Base-by-base conservation (phyloP, 2,797 vertebrate species). In the Antennarius maculatus region DNA sequence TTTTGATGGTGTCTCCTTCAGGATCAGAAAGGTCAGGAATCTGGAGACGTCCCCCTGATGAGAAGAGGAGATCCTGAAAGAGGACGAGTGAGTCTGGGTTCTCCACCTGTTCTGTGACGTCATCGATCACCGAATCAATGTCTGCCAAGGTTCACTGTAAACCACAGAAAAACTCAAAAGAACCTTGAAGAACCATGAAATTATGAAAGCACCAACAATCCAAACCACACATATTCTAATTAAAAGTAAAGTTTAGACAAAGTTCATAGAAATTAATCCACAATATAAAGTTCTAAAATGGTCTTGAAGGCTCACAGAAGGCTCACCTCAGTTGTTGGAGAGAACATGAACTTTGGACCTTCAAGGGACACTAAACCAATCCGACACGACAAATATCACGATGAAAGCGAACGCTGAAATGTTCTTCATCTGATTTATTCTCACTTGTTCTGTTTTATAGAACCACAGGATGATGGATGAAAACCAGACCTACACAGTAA, bases 401-500 rank as follows among this genome's bases (percentile, higher is more conserved):
- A 39, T 28, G 50, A 52, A 2, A n/a, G 4, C 8, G 48, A 23
- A 50, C 12, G 7, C 16, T n/a, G 16, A 52, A 16, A 5, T 12
- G 1, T 37, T 65, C 13, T 27, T 0, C 9, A 3, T 14, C 14
- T 43, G 4, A 43, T 15, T 43, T 6, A 3, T 15, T 43, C 13
- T 43, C 13, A 4, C 15, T 15, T 13, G 42, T 7, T 54, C 3
- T 48, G 17, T 60, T 16, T 37, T 7, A 16, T 68, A 92, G 92
- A 83, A 74, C 61, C 88, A 72, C 59, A 67, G 74, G 48, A 8
- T 0, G 16, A 5, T 5, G 1, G 79, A 82, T 0, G 71, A 80
- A 0, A 0, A 23, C 10, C 4, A 13, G 4, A 76, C 73, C 0
- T 92, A 92, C 76, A 86, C 83, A 79, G 92, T 93, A 90, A 83